A percentile compares a stretch with the other conserved stretches of the same genome.
These are phyloP conservation scores for Mellilla xanthometata DNA, from an alignment of 2,888 invertebrate species.

Conservation along the genomic window DNA sequence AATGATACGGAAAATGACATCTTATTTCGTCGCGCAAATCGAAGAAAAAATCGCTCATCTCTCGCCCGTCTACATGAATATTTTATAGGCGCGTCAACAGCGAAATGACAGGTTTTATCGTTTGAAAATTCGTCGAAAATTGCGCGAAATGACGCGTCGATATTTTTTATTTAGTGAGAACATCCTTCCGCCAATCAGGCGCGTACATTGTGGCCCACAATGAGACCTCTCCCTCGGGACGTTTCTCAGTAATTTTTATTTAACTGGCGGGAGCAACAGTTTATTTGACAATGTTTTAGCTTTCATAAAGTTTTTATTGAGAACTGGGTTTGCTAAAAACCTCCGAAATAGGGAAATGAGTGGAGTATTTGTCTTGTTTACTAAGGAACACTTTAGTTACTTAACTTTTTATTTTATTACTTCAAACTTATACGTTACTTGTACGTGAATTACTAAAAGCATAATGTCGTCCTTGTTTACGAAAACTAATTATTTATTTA, in stretches of 20 bases:
- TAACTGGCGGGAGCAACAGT: constrained; percentile 73
- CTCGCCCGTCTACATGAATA: constrained; percentile 79
- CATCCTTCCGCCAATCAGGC: constrained; percentile 83
- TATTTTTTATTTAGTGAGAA: constrained; percentile 82
- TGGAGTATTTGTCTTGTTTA: too few species aligned
- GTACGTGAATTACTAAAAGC: too few species aligned
- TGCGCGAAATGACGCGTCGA: constrained; percentile 81
- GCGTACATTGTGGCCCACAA: constrained; percentile 77
- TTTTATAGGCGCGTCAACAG: constrained; percentile 82
- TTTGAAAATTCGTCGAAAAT: constrained; percentile 82
- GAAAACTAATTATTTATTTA: too few species aligned
- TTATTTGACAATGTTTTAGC: constrained; percentile 56
- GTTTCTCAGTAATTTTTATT: constrained; percentile 74
- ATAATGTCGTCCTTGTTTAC: too few species aligned
- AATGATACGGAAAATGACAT: constrained; percentile 84
- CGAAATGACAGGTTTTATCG: constrained; percentile 83
- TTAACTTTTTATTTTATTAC: too few species aligned
- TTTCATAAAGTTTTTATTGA: constrained; percentile 22
- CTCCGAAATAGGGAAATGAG: too few species aligned
- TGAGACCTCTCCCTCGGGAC: constrained; percentile 68
- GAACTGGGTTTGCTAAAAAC: neutral
- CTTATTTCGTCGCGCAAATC: constrained; percentile 80
- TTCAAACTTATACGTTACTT: too few species aligned
- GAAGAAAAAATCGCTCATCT: constrained; percentile 82
- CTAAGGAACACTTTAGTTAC: too few species aligned